A percentile compares a stretch with the other conserved stretches of the same genome.
phyloP scores from a whole-genome alignment of 2,113 vertebrate genomes.

The Lamprotornis superbus region DNA sequence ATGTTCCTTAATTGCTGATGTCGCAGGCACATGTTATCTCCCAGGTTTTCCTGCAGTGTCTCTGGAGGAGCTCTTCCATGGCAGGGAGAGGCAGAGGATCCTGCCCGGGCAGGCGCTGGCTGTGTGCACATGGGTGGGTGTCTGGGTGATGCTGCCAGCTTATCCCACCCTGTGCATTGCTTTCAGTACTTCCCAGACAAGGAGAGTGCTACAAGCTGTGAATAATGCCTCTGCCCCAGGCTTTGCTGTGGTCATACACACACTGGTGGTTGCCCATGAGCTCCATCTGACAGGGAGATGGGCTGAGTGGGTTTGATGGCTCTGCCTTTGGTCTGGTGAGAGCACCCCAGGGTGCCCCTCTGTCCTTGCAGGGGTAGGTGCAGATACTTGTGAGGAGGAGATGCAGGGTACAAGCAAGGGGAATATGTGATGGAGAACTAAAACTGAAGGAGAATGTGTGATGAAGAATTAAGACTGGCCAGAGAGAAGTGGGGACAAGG shows the following conservation, averaged over 20 bases:
- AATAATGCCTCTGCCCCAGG: neutral
- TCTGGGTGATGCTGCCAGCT: rapidly evolving
- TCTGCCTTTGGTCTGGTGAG: neutral
- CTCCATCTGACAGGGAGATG: neutral
- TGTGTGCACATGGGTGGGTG: neutral
- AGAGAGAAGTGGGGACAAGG: neutral
- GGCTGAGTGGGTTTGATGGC: neutral
- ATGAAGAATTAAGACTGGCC: neutral
- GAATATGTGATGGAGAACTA: rapidly evolving
- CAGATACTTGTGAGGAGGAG: neutral
- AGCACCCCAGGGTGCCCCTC: rapidly evolving
- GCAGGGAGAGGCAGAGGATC: neutral
- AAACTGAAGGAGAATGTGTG: neutral
- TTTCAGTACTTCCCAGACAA: neutral
- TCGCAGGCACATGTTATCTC: constrained; percentile 50
- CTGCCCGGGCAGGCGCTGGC: rapidly evolving
- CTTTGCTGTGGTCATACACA: neutral
- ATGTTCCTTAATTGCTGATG: constrained; percentile 67
- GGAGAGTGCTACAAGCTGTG: neutral
- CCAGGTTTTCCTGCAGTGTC: constrained; percentile 20
- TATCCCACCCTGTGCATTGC: neutral
- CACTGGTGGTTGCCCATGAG: rapidly evolving
- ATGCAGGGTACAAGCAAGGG: neutral
- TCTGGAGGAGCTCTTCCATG: neutral
- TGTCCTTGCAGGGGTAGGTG: neutral